Conservation (phyloP, 2,797 vertebrate genomes). For the Bradypodion pumilum region DNA sequence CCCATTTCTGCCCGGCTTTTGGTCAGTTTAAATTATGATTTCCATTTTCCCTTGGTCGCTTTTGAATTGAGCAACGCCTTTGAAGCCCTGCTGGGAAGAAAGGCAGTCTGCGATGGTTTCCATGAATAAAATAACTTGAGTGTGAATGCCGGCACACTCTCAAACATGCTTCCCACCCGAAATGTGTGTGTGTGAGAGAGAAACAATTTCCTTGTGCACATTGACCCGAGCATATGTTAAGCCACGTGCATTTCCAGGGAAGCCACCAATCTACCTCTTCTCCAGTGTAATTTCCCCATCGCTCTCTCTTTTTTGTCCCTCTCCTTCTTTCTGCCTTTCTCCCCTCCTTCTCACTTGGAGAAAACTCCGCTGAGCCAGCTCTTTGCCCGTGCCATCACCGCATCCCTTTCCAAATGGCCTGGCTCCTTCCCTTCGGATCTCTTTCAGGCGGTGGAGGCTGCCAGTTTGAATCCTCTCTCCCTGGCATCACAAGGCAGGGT, state of each 20-base stretch:
- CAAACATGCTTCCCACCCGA: background rate
- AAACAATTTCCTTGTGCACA: too few relatives aligned
- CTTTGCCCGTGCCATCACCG: background rate
- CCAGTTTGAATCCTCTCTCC: background rate
- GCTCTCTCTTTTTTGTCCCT: accelerated
- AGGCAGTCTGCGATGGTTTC: background rate
- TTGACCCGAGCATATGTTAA: too few relatives aligned
- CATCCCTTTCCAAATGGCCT: background rate
- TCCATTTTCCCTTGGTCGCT: background rate
- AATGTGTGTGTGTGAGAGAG: background rate
- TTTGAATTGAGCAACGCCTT: background rate
- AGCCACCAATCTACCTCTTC: too few relatives aligned
- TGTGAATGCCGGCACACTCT: background rate
- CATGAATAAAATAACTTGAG: background rate
- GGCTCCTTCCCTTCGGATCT: background rate
- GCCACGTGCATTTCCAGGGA: background rate
- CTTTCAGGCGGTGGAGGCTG: background rate
- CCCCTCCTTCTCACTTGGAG: background rate
- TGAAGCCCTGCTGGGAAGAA: background rate
- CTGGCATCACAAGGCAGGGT: background rate
- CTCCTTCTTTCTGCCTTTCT: too few relatives aligned
- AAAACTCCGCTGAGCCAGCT: conserved; percentile 25
- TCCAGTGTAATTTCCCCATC: too few relatives aligned
- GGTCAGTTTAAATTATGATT: background rate
- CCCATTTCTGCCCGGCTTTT: background rate